Conservation (phyloP, 2,888 invertebrate species). For the Aplocera efformata region DNA sequence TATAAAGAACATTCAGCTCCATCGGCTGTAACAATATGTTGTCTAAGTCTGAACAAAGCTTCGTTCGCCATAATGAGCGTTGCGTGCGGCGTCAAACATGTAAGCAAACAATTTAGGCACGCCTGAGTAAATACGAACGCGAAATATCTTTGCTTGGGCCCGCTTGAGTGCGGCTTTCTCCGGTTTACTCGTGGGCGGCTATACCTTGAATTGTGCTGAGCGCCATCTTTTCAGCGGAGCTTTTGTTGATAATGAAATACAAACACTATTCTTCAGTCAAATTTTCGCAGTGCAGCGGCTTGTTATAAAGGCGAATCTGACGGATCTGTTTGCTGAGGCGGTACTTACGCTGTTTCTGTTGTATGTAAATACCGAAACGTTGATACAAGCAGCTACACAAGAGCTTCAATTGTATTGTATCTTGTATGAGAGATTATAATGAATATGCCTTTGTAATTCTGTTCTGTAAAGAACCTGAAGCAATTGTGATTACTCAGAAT, state of each 20-base stretch:
- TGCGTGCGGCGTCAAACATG: constrained; percentile 79
- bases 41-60: constrained; percentile 75
- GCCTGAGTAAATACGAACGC: constrained; percentile 78
- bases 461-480: no score
- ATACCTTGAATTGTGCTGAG: constrained; percentile 66
- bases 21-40: constrained; percentile 74
- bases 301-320: constrained; percentile 53
- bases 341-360: constrained; percentile 22
- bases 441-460: no score
- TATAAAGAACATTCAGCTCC: constrained; percentile 68
- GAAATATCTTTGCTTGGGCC: constrained; percentile 73
- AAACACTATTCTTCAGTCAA: constrained; percentile 69
- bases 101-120: constrained; percentile 79
- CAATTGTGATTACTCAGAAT: no score
- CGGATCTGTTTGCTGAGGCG: constrained; percentile 38
- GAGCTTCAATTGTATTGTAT: no score
- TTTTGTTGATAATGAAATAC: constrained; percentile 77
- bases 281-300: constrained; percentile 56
- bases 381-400: no score
- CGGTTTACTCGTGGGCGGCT: constrained; percentile 58
- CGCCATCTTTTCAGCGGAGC: constrained; percentile 73
- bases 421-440: no score
- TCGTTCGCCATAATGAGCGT: constrained; percentile 74
- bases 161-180: constrained; percentile 65
- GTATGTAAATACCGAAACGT: not conserved